Base-by-base conservation (phyloP, 2,888 invertebrate species). In the Agrochola lota region DNA sequence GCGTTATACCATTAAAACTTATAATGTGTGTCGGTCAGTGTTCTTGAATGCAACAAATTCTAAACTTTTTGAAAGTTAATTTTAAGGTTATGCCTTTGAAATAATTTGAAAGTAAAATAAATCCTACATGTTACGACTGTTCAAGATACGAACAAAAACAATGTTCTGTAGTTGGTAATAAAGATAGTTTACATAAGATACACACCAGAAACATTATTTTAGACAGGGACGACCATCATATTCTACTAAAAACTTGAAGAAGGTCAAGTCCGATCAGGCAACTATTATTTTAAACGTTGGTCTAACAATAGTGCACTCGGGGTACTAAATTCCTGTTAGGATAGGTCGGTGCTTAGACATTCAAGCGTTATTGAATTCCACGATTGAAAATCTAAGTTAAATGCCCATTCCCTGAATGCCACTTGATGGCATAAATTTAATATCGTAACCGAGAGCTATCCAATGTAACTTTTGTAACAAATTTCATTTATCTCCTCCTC, bases 381-480 rank as follows among this genome's bases (percentile, higher is more conserved):
- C 91, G 91, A 93, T 93, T 93, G 93, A 94, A 94, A 94, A 93
- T 94, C 92, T 93, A 92, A 94, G 92, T 93, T 93, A 94, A 95
- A 95, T 92, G 93, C 92, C 91, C 94, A 93, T 93, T 94, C 93
- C 92, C 92, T 92, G 93, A 94, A 96, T 94, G 92, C 95, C 94
- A 94, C 93, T 95, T 93, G 94, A 94, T 94, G 94, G 95, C 94
- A 95, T 95, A 95, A 96, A 96, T 96, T 96, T 95, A 96, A 96
- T 96, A 95, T 95, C 95, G 94, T 93, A 92, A 93, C 94, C 94
- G 92, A 92, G 93, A 93, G 93, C 93, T 91, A 92, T 94, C 93
- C 93, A 92, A 91, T 91, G 90, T 91, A 95, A 95, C 95, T 95
- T 96, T 95, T 94, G 95, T 95, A 95, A 95, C 96, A 96, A 96